Base-by-base conservation (phyloP, 2,888 invertebrate genomes). In the Podabrus alpinus region DNA sequence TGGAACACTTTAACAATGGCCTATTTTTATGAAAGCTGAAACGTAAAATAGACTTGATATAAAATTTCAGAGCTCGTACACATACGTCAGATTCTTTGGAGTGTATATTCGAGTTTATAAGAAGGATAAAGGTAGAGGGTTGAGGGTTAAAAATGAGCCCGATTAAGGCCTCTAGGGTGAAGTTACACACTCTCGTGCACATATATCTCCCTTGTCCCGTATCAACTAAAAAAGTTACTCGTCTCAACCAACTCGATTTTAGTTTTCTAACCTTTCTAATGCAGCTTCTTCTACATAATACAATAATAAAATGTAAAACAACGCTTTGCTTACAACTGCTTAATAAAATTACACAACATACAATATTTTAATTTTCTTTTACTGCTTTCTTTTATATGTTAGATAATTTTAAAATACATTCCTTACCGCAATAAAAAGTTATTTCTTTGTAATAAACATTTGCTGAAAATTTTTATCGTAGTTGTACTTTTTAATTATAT, bases 81-180 rank as follows among this genome's bases (percentile, higher is more conserved):
- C 76, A 71, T 77, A 77, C 69, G 72, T 72, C 68, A 69, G 72
- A 77, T 74, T 77, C 74, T 74, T 77, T 77, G 61, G 77, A 75
- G 77, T 75, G 77, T 79, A 78, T 78, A 80, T 80, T 76, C 79
- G 74, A 78, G 79, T 80, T 80, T 79, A 80, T 80, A 80, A 79
- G 78, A 77, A 78, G 80, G 80, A 80, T 80, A 77, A 79, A 80
- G 77, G 78, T 78, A 75, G 79, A 77, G 79, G 81, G 79, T 78
- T 73, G 76, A 70, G 82, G 82, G 83, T 83, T 83, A 83, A 83
- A 83, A 83, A 83, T 83, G 83, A 82, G 83, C 80, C 81, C 83
- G 83, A 83, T 83, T 83, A 83, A 80, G 79, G 82, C 80, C 83
- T 79, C 83, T 74, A 72, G 83, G 83, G 83, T 80, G 82, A 83